Evolutionary conservation across 2,888 invertebrate species (phyloP), one percentile per base, ranked within the genome.

Genomic region (Apamea monoglypha): DNA sequence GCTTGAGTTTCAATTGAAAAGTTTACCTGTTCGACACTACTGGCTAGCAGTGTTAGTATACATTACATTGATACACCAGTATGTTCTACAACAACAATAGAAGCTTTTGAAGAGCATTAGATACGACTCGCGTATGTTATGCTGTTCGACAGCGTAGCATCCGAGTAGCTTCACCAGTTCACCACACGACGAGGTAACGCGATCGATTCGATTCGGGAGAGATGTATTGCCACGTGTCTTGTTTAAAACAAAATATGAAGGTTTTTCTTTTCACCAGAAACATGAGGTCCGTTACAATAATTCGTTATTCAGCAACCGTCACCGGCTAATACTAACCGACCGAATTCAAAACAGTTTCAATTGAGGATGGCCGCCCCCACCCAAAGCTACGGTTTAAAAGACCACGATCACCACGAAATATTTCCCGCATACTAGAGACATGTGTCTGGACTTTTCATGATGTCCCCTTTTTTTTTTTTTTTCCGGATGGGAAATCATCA

Each of bases 1-100:
- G 12, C 32, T 74, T 32, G 78, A 77, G 40, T 14, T 77, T 53
- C 18, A 44, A n/a, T 44, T 25, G 25, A 76, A 29, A 40, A 44
- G 18, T 32, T 40, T 29, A 25, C 21, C 29, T 50, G 12, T 21
- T n/a, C 18, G 21, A 0, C 36, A 3, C 25, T 32, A 40, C 12
- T 53, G 12, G 8, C n/a, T 5, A 14, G n/a, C 36, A 40, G 29
- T 32, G 53, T 47, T 47, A 25, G 29, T 29, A 61, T 40, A 61
- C 50, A 36, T n/a, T 14, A 44, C 66, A 80, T 32, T 40, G 25
- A n/a, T 50, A 25, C 8, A 25, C 36, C 67, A 59, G 47, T 12
- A n/a, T 47, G 53, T 21, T 47, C 44, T 29, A n/a, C 8, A n/a
- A 10, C 36, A 25, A 47, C 47, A 79, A 79, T 25, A 16, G 32